Evolutionary conservation across 2,888 invertebrate genomes (phyloP).

Genomic region (Coecobrya sp.): DNA sequence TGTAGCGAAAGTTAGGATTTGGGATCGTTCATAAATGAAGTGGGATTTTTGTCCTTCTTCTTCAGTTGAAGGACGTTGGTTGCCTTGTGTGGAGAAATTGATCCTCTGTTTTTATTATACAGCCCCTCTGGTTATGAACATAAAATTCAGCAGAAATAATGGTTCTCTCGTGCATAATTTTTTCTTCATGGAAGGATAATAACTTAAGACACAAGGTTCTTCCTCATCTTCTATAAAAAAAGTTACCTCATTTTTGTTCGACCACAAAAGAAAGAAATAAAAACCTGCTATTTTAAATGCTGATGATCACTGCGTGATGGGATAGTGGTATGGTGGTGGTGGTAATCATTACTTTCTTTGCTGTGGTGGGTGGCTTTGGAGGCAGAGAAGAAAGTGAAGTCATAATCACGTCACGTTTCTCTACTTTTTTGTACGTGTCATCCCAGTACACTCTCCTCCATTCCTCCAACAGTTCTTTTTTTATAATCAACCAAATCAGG

Average conservation of each 20-base stretch:
- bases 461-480: background rate
- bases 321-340: background rate
- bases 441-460: background rate
- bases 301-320: slow-evolving; percentile 6
- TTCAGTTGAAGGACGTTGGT: too few species aligned
- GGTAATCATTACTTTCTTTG: background rate
- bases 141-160: background rate
- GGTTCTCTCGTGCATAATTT: background rate
- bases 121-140: too few species aligned
- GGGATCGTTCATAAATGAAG: background rate
- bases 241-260: background rate
- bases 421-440: slow-evolving; percentile 21
- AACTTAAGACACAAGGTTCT: background rate
- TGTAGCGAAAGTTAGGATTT: background rate
- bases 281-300: slow-evolving; percentile 16
- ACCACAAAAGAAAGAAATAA: background rate
- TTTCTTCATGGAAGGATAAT: too few species aligned
- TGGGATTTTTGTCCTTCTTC: background rate
- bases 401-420: slow-evolving; percentile 37
- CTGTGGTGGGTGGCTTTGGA: background rate
- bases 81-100: too few species aligned
- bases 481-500: background rate
- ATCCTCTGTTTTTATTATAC: too few species aligned
- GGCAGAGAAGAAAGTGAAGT: slow-evolving; percentile 3
- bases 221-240: background rate